Evolutionary conservation across 2,888 invertebrate genomes (phyloP).

Genomic region (Phymatocera aterrima): DNA sequence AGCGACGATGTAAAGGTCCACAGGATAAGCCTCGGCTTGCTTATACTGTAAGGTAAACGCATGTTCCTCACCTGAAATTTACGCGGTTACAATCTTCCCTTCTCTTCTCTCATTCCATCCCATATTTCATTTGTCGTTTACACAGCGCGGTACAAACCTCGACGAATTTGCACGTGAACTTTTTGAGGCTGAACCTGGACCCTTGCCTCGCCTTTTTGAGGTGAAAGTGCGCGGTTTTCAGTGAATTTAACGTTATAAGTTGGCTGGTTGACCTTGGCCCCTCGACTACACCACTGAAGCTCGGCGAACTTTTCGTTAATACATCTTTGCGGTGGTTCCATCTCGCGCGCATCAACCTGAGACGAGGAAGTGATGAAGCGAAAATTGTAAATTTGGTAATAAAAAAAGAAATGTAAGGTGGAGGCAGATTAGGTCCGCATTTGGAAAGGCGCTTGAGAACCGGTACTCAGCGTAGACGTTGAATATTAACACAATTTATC

Average conservation of each 20-base stretch:
- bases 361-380: not conserved
- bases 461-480: not conserved
- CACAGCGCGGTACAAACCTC: not conserved
- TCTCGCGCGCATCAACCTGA: not conserved
- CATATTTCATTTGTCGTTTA: not conserved
- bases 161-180: not conserved
- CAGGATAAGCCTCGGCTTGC: constrained; percentile 85
- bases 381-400: not conserved
- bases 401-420: not conserved
- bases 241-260: not conserved
- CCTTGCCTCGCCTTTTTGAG: not conserved
- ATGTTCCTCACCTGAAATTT: constrained; percentile 63
- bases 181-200: not conserved
- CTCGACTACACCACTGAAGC: not conserved
- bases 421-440: not conserved
- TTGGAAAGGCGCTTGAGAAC: not conserved
- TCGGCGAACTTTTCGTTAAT: not conserved
- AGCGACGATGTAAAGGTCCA: constrained; percentile 89
- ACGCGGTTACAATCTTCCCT: not conserved
- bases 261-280: not conserved
- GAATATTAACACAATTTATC: not conserved
- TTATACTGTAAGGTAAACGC: constrained; percentile 77
- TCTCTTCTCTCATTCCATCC: not conserved
- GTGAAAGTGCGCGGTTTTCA: not conserved
- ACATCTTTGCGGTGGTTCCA: not conserved